phyloP scores from a whole-genome alignment of 2,797 vertebrate species.

The Neopelma chrysocephalum region DNA sequence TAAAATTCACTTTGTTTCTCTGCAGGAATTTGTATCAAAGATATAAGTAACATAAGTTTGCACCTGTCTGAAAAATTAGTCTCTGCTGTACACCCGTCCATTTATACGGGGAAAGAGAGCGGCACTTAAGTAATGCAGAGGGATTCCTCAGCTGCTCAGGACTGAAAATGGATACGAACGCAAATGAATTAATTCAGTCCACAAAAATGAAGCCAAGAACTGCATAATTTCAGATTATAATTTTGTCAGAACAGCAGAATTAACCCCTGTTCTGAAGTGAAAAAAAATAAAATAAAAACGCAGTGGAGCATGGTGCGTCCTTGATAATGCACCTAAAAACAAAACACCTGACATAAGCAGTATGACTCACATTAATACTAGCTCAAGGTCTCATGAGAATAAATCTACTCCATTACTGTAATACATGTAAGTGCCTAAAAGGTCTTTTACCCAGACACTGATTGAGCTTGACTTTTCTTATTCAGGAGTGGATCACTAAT shows the following conservation, averaged over 20 bases:
- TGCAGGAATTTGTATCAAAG: not conserved
- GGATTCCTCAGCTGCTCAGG: not conserved
- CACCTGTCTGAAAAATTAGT: not conserved
- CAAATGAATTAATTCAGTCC: not conserved
- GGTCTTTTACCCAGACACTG: not conserved
- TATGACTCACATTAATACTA: not conserved
- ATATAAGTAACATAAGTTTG: not conserved
- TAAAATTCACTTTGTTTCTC: not conserved
- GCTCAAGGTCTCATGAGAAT: not conserved
- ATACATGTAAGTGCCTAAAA: not conserved
- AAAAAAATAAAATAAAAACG: not conserved
- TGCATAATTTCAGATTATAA: not conserved
- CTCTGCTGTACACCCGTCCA: not conserved
- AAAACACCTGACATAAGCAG: not conserved
- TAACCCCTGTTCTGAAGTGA: not conserved
- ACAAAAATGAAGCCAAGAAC: not conserved
- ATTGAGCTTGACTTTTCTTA: not conserved
- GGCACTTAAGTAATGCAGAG: not conserved
- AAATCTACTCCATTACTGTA: not conserved
- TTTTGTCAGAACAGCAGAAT: not conserved
- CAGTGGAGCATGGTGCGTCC: accelerated
- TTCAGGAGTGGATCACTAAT: not conserved
- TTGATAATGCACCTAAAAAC: not conserved
- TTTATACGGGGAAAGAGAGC: not conserved
- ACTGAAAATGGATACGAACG: not conserved